Evolutionary conservation across 2,113 vertebrate species (phyloP), one percentile per base, ranked within the genome.

Genomic region (Anser cygnoides): DNA sequence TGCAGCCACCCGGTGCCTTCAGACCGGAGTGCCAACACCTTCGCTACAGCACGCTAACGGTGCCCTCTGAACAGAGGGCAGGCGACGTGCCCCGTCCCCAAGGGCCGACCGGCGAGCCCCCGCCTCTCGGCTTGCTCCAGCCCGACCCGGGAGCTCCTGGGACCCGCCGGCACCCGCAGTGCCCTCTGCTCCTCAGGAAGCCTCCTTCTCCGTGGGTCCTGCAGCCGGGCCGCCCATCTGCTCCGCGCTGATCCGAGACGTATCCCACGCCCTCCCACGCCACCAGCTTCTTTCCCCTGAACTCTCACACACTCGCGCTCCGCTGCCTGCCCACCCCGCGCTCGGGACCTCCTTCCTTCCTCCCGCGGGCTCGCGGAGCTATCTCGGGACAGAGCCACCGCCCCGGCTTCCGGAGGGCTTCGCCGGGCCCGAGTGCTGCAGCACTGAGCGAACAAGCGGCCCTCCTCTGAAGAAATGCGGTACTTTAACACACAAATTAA

Each of bases 1-100:
- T 6, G 10, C 0, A 8, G 44, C 37, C 62, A 35, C 2, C 49
- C 50, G 1, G 23, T 1, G 8, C 35, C 0, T 19, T 11, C 49
- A 25, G 67, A 16, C 19, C n/a, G 15, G 31, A 19, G 28, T 0
- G 9, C 44, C 61, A 22, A 3, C 9, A 54, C 1, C 70, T 22
- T 18, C 21, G 3, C 9, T 11, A 13, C 0, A 26, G 37, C 37
- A 52, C 3, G 0, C 21, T 43, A 16, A 15, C 6, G 43, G 43
- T 43, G 43, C 43, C 43, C 43, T 43, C 43, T 4, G 86, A 9
- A 23, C 55, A 46, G n/a, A 21, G 52, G 50, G 33, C 9, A 29
- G 43, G 31, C 23, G 7, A 41, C 26, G 13, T 29, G 29, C 3
- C 15, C 43, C 9, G 7, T 9, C 18, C 29, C 2, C 29, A 6